Conservation (phyloP, 2,888 invertebrate genomes). For the Pandemis corylana region DNA sequence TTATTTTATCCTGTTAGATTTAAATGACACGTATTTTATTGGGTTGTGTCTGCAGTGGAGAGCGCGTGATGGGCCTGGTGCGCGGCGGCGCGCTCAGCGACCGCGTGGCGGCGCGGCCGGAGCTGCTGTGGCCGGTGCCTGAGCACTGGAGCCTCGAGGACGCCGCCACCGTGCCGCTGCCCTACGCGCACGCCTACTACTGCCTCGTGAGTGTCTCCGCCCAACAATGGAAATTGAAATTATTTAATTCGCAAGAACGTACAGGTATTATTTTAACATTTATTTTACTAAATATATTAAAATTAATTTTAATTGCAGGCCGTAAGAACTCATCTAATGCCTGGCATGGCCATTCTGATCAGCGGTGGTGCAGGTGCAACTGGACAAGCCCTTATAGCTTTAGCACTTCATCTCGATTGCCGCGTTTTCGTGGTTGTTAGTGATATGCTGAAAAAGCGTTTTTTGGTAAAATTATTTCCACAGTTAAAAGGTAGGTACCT, state of each 20-base stretch:
- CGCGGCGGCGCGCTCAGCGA: slow-evolving; percentile 80
- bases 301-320: slow-evolving; percentile 51
- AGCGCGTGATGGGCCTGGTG: slow-evolving; percentile 87
- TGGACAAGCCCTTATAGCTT: slow-evolving; percentile 66
- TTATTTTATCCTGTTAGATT: no score
- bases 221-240: no score
- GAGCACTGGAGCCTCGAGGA: slow-evolving; percentile 88
- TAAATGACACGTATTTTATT: no score
- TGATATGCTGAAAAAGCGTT: slow-evolving; percentile 63
- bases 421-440: slow-evolving; percentile 68
- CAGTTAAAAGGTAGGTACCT: slow-evolving; percentile 56
- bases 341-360: slow-evolving; percentile 53
- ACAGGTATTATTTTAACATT: no score
- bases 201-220: slow-evolving; percentile 55
- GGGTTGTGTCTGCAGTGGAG: slow-evolving; percentile 63
- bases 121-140: slow-evolving; percentile 88
- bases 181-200: slow-evolving; percentile 85
- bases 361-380: slow-evolving; percentile 68
- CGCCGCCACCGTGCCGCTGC: slow-evolving; percentile 90
- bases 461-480: slow-evolving; percentile 64
- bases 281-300: slow-evolving; percentile 4
- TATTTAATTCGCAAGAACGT: no score
- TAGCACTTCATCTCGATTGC: slow-evolving; percentile 59
- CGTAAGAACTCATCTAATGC: slow-evolving; percentile 43
- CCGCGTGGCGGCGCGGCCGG: slow-evolving; percentile 78